These are phyloP conservation scores for Amphimallon solstitiale DNA, from an alignment of 2,888 invertebrate species.

Conservation along the genomic window DNA sequence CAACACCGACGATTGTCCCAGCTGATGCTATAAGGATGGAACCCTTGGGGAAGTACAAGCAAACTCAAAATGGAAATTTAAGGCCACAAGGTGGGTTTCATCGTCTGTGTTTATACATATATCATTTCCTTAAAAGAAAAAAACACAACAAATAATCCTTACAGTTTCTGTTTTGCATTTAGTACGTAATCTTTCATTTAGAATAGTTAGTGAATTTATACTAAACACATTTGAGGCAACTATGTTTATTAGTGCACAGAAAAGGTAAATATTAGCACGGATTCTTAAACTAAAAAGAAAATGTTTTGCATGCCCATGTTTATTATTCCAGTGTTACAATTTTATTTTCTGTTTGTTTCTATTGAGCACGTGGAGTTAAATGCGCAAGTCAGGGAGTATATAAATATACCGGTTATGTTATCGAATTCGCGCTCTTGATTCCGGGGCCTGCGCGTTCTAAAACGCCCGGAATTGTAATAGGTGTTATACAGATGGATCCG, in stretches of 20 bases:
- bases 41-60: conserved; percentile 72
- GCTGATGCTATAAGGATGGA: conserved; percentile 72
- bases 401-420: conserved; percentile 19
- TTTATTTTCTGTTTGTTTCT: conserved; percentile 8
- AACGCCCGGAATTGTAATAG: conserved; percentile 6
- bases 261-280: too few relatives aligned
- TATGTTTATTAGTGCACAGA: too few relatives aligned
- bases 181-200: too few relatives aligned
- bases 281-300: background rate
- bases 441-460: conserved; percentile 18
- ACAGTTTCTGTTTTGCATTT: background rate
- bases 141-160: background rate
- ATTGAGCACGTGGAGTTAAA: conserved; percentile 12
- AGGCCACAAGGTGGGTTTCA: conserved; percentile 60
- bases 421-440: conserved; percentile 24
- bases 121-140: background rate
- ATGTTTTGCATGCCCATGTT: too few relatives aligned
- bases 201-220: too few relatives aligned
- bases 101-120: background rate
- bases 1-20: conserved; percentile 45
- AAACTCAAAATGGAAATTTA: conserved; percentile 71
- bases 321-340: background rate
- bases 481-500: conserved; percentile 15
- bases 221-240: too few relatives aligned
- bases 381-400: conserved; percentile 24